Conservation (phyloP, 2,797 vertebrate species). For the Semotilus atromaculatus region DNA sequence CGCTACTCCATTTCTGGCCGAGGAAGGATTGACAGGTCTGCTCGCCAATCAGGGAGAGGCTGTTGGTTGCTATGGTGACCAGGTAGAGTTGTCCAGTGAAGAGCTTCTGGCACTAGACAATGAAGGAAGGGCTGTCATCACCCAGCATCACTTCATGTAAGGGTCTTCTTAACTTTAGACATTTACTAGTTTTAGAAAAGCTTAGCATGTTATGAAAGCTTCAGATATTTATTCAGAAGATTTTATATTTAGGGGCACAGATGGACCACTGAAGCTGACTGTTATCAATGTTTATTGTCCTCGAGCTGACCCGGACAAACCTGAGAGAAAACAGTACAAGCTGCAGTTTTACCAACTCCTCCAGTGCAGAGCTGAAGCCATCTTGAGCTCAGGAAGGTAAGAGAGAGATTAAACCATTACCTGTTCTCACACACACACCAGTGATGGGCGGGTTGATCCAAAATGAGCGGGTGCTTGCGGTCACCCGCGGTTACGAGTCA, state of each 20-base stretch:
- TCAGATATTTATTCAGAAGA: not conserved
- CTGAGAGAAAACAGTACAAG: slow-evolving; percentile 85
- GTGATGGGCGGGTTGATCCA: too few species aligned
- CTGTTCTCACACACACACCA: not conserved
- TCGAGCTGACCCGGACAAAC: slow-evolving; percentile 88
- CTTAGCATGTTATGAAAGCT: not conserved
- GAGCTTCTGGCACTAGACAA: slow-evolving; percentile 86
- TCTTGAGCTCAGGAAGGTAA: slow-evolving; percentile 83
- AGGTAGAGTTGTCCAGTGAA: slow-evolving; percentile 77
- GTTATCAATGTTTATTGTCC: slow-evolving; percentile 92
- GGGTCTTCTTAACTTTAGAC: not conserved
- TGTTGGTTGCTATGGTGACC: slow-evolving; percentile 83
- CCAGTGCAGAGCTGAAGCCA: slow-evolving; percentile 82
- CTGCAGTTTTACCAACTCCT: slow-evolving; percentile 87
- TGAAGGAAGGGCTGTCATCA: slow-evolving; percentile 87
- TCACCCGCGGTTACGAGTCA: too few species aligned
- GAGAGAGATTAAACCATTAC: not conserved
- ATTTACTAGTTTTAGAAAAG: not conserved
- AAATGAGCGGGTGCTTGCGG: too few species aligned
- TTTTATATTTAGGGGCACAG: slow-evolving; percentile 68
- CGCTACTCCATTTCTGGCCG: slow-evolving; percentile 83
- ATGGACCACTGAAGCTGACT: slow-evolving; percentile 76
- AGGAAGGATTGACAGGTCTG: slow-evolving; percentile 87
- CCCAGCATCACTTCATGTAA: slow-evolving; percentile 84
- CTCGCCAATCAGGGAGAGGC: slow-evolving; percentile 77